Percentiles rank a stretch among this genome's conserved stretches.
phyloP scores from a whole-genome alignment of 2,113 vertebrate genomes.

The Myrmecobius fasciatus region DNA sequence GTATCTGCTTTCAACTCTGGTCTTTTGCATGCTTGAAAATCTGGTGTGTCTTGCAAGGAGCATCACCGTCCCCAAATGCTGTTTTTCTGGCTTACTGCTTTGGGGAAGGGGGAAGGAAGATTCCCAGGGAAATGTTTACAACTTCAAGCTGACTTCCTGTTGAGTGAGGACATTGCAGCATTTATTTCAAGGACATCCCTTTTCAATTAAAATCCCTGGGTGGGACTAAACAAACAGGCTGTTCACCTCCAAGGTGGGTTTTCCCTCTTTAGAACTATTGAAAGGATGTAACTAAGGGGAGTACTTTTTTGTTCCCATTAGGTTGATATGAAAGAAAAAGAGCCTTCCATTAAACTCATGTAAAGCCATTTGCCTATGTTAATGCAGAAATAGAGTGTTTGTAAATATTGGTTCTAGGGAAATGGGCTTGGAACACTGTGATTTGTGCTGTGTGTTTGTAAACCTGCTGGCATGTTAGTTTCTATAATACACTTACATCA shows the following conservation, averaged over 20 bases:
- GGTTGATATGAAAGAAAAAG: constrained; percentile 13
- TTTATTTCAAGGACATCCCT: constrained; percentile 71
- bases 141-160: constrained; percentile 24
- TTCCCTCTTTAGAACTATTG: constrained; percentile 16
- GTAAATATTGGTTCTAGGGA: fast-evolving
- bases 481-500: fast-evolving
- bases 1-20: fast-evolving
- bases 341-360: fast-evolving
- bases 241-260: constrained; percentile 44
- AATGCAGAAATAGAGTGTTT: not conserved
- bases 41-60: fast-evolving
- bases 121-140: not conserved
- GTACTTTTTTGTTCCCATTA: not conserved
- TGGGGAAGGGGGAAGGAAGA: not conserved
- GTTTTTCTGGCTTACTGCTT: not conserved
- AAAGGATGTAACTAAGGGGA: constrained; percentile 13
- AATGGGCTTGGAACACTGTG: fast-evolving
- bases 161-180: constrained; percentile 50
- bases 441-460: fast-evolving
- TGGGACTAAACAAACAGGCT: constrained; percentile 43
- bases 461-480: fast-evolving
- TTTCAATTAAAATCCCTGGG: constrained; percentile 69
- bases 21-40: fast-evolving
- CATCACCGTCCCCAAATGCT: not conserved
- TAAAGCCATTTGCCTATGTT: fast-evolving